Evolutionary conservation across 2,888 invertebrate species (phyloP).

Genomic region (Polymixis flavicincta): DNA sequence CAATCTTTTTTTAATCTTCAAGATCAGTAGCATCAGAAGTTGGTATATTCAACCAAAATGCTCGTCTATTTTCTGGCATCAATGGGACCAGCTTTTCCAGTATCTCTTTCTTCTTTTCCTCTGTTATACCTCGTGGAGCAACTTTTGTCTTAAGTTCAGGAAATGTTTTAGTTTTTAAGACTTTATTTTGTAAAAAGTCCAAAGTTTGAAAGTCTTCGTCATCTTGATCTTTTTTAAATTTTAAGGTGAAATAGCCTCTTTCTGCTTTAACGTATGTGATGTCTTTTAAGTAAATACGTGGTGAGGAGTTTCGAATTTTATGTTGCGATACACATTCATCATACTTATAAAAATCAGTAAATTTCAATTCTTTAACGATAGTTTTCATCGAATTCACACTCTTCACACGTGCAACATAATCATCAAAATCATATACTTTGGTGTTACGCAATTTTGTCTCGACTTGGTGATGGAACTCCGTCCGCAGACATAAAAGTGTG

Average conservation of each 20-base stretch:
- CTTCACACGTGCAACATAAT: conserved; percentile 21
- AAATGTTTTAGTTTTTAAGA: conserved; percentile 8
- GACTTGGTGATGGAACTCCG: conserved; percentile 62
- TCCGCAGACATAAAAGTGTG: conserved; percentile 37
- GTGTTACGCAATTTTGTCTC: conserved; percentile 37
- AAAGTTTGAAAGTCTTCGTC: conserved; percentile 12
- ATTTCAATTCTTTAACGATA: conserved; percentile 23
- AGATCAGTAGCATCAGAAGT: conserved; percentile 7
- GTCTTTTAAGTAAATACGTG: conserved; percentile 22
- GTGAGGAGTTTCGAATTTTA: conserved; percentile 20
- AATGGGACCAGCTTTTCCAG: conserved; percentile 23
- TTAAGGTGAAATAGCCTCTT: conserved; percentile 16
- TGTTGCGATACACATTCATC: conserved; percentile 31
- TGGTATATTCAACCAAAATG: conserved; percentile 23
- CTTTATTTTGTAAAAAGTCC: conserved; percentile 3
- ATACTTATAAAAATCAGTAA: conserved; percentile 32
- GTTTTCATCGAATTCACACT: conserved; percentile 23
- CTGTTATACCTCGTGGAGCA: conserved; percentile 14
- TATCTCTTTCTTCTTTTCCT: conserved; percentile 21
- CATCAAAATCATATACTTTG: conserved; percentile 34
- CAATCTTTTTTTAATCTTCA: too few relatives aligned
- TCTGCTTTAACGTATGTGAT: conserved; percentile 20
- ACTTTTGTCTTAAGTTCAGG: conserved; percentile 3
- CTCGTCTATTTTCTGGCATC: conserved; percentile 28
- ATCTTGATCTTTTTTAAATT: conserved; percentile 12